Base-by-base conservation (phyloP, 92 coral and sea anemone genomes). In the Epizoanthus illoricatus region DNA sequence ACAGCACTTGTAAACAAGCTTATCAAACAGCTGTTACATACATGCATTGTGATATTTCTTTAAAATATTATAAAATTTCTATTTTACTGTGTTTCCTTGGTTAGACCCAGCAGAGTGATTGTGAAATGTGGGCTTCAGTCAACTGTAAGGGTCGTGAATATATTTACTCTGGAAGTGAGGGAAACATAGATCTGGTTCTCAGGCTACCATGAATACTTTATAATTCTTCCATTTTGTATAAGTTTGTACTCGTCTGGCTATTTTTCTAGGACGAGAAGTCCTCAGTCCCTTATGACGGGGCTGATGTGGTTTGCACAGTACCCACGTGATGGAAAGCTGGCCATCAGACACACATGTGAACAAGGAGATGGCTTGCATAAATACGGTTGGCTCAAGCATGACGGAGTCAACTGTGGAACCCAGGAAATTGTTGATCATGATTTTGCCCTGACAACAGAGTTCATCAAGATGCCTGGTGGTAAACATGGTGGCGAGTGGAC, bases 401-500 rank as follows among this genome's bases (percentile, higher is more conserved):
- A 95, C 80, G 98, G 98, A 62, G 89, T 90, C 23, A 93, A 91
- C 67, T 95, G 94, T 86, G 98, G 98, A 13, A 86, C 88, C 23
- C 98, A 95, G 72, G 96, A 95, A 70, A 91, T 95, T 65, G 90
- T 91, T 67, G 98, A 95, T 55, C 81, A 90, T 5, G 98, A 89
- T 81, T 95, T 89, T 79, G 86, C 88, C 23, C 85, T 95, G 75
- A 87, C 73, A 42, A 95, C 98, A 71, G 98, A 95, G 58, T 95
- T 93, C 88, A 90, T 93, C 3, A 95, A 95, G 74, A 86, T 89
- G 19, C 47, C 58, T 41, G 98, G 97, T 5, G 99, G 99, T 65
- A 81, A 90, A 9, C 98, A 93, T 87, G 99, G 99, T 40, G 99
- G 99, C 52, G 98, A 94, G 61, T 97, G 99, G 99, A 97, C 98